Conservation (phyloP, 2,113 vertebrate genomes). For the Chloebia gouldiae region DNA sequence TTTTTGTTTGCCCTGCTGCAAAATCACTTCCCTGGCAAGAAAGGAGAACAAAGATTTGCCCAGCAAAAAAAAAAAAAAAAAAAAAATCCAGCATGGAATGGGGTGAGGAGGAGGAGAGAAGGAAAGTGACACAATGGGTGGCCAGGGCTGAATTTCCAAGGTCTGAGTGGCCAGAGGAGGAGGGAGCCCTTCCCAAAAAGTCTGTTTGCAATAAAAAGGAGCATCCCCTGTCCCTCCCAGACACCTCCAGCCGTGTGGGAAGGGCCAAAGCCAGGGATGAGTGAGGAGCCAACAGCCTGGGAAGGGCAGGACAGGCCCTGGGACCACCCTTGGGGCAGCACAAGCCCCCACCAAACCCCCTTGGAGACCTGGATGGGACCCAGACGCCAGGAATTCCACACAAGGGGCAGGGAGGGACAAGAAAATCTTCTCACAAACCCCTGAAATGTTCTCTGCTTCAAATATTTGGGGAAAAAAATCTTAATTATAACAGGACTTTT, state of each 20-base stretch:
- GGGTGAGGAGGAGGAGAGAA: not conserved
- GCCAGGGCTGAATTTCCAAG: not conserved
- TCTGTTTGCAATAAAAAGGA: not conserved
- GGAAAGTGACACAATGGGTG: not conserved
- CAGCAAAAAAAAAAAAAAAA: too few relatives aligned
- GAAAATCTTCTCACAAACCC: not conserved
- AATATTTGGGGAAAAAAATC: rapidly evolving
- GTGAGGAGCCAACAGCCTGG: not conserved
- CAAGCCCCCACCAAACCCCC: not conserved
- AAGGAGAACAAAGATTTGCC: too few relatives aligned
- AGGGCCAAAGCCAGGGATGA: not conserved
- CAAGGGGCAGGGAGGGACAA: rapidly evolving
- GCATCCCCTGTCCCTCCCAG: not conserved
- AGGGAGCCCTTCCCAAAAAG: not conserved
- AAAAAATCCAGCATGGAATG: rapidly evolving
- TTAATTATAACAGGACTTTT: rapidly evolving
- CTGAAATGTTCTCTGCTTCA: rapidly evolving
- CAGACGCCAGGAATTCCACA: not conserved
- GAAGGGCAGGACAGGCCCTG: not conserved
- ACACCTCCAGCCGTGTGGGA: not conserved
- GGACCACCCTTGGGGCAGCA: not conserved
- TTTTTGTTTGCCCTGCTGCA: too few relatives aligned
- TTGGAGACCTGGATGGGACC: not conserved
- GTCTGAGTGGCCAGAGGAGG: not conserved
- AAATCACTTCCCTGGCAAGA: too few relatives aligned